Percentiles rank a stretch among this genome's conserved stretches.
phyloP scores from a whole-genome alignment of 2,888 invertebrate genomes.

The Cosmopolites sordidus region DNA sequence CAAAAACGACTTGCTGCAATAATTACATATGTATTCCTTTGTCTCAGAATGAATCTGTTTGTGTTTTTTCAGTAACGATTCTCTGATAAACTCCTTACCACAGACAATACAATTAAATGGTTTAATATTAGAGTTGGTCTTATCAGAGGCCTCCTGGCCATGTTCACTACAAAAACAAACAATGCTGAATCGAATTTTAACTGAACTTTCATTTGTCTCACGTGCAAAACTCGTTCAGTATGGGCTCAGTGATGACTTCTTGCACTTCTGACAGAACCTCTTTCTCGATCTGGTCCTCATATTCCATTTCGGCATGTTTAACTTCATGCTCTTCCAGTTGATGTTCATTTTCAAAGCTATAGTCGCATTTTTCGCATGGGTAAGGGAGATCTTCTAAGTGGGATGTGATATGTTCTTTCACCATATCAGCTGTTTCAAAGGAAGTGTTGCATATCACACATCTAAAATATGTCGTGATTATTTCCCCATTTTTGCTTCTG shows the following conservation, averaged over 20 bases:
- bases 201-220: too few relatives aligned
- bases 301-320: conserved; percentile 55
- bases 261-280: conserved; percentile 31
- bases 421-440: conserved; percentile 61
- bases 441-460: conserved; percentile 74
- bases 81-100: conserved; percentile 59
- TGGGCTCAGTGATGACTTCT: not conserved
- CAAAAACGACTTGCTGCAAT: conserved; percentile 66
- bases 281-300: conserved; percentile 46
- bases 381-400: conserved; percentile 63
- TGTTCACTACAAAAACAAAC: too few relatives aligned
- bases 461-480: conserved; percentile 14
- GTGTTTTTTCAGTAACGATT: conserved; percentile 61
- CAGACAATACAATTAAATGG: conserved; percentile 65
- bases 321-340: conserved; percentile 57
- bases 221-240: too few relatives aligned
- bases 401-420: conserved; percentile 69
- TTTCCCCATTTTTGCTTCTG: not conserved
- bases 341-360: conserved; percentile 60
- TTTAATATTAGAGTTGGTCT: conserved; percentile 61
- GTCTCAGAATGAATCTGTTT: conserved; percentile 62
- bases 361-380: conserved; percentile 67
- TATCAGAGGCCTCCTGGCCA: too few relatives aligned
- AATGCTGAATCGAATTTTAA: too few relatives aligned
- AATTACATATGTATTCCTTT: conserved; percentile 59